Evolutionary conservation across 2,113 vertebrate species (phyloP).

Genomic region (Platysteira castanea): DNA sequence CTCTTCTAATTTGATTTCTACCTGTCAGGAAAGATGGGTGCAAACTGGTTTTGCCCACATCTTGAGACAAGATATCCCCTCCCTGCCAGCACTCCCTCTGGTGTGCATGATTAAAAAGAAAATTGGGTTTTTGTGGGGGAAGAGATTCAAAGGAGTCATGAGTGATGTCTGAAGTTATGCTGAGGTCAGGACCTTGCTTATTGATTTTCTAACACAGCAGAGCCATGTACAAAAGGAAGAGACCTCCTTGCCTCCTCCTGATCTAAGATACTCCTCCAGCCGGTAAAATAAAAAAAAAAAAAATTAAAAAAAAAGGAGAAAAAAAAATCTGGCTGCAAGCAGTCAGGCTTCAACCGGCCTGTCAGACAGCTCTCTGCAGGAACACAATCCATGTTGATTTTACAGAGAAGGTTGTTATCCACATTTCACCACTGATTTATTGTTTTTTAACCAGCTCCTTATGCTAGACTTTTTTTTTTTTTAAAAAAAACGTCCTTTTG

Average conservation of each 20-base stretch:
- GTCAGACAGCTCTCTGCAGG: slow-evolving; percentile 78
- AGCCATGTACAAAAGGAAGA: slow-evolving; percentile 51
- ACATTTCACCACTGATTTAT: slow-evolving; percentile 86
- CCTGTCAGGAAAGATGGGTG: slow-evolving; percentile 36
- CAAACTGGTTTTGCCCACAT: not conserved
- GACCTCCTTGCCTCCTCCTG: not conserved
- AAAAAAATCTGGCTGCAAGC: slow-evolving; percentile 59
- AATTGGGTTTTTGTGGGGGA: not conserved
- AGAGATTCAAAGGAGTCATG: slow-evolving; percentile 20
- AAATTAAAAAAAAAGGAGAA: rapidly evolving
- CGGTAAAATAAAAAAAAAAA: not conserved
- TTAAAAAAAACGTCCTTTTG: slow-evolving; percentile 52
- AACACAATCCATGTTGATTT: slow-evolving; percentile 85
- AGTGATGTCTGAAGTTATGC: slow-evolving; percentile 65
- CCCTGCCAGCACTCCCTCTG: not conserved
- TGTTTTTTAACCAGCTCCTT: slow-evolving; percentile 86
- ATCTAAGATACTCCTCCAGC: slow-evolving; percentile 10
- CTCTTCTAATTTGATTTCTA: slow-evolving; percentile 68
- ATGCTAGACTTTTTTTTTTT: slow-evolving; percentile 58
- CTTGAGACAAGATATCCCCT: not conserved
- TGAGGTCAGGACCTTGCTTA: slow-evolving; percentile 65
- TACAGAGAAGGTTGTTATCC: slow-evolving; percentile 84
- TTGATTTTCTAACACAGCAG: slow-evolving; percentile 66
- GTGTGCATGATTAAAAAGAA: not conserved
- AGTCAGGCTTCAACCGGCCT: slow-evolving; percentile 68